Conservation (phyloP, 1,140 invertebrate genomes). For the Eciton burchellii region DNA sequence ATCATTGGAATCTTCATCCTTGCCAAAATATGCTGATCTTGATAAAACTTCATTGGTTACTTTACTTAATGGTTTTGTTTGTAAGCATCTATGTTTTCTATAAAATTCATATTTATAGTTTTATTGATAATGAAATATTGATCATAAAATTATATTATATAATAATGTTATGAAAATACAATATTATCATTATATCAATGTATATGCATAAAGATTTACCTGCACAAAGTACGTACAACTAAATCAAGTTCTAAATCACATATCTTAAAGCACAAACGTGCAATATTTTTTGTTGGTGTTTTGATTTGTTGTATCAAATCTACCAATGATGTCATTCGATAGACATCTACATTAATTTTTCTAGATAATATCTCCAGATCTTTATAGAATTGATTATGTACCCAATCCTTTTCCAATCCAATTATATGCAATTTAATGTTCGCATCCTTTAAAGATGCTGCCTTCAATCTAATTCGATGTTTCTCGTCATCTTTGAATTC, state of each 20-base stretch:
- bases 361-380: slow-evolving; percentile 73
- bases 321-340: slow-evolving; percentile 54
- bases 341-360: slow-evolving; percentile 49
- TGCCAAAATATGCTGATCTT: slow-evolving; percentile 8
- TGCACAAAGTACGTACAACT: slow-evolving; percentile 57
- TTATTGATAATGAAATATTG: no score
- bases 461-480: slow-evolving; percentile 59
- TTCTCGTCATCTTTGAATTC: slow-evolving; percentile 49
- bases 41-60: slow-evolving; percentile 69
- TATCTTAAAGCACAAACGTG: slow-evolving; percentile 63
- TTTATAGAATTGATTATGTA: slow-evolving; percentile 71
- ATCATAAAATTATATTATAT: slow-evolving; percentile 9
- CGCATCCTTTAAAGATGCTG: slow-evolving; percentile 51
- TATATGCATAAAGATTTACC: slow-evolving; percentile 53
- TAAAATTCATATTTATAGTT: slow-evolving; percentile 26
- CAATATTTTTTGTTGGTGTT: slow-evolving; percentile 64
- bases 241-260: slow-evolving; percentile 63
- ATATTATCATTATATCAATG: not conserved
- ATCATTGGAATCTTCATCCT: not conserved
- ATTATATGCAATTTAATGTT: slow-evolving; percentile 66
- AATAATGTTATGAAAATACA: not conserved
- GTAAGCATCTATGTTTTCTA: slow-evolving; percentile 63
- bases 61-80: slow-evolving; percentile 55
- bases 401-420: slow-evolving; percentile 66
- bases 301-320: slow-evolving; percentile 71